A percentile compares a stretch with the other conserved stretches of the same genome.
phyloP scores from a whole-genome alignment of 1,140 invertebrate species.

The Ridgeia piscesae region DNA sequence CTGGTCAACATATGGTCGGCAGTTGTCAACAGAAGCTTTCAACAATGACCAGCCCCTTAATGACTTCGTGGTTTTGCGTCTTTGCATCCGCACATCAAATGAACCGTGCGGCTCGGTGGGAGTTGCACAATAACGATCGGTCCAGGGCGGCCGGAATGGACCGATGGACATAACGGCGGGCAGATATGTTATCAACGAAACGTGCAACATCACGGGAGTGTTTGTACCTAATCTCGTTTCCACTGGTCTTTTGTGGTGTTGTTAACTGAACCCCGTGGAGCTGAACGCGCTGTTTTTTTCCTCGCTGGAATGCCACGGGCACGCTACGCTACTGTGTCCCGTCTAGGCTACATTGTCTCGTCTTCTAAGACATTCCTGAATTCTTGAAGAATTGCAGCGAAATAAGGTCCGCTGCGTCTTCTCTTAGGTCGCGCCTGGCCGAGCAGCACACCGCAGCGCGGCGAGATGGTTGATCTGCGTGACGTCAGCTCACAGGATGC shows the following conservation, averaged over 20 bases:
- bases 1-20: no score
- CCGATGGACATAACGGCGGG: neutral
- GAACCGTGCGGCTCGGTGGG: neutral
- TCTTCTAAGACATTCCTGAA: neutral
- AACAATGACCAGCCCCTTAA: neutral
- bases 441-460: no score
- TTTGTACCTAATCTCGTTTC: neutral
- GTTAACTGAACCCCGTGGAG: neutral
- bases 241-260: neutral
- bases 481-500: neutral
- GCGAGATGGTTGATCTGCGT: neutral
- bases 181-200: neutral
- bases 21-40: neutral
- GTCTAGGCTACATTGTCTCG: neutral
- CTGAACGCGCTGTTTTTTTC: neutral
- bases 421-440: neutral
- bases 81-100: neutral
- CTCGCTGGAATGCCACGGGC: neutral
- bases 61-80: neutral
- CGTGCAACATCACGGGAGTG: neutral
- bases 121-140: neutral
- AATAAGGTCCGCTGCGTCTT: neutral
- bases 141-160: neutral
- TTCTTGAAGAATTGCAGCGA: neutral
- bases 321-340: neutral